Conservation (phyloP, 2,888 invertebrate species). For the Plutella xylostella region DNA sequence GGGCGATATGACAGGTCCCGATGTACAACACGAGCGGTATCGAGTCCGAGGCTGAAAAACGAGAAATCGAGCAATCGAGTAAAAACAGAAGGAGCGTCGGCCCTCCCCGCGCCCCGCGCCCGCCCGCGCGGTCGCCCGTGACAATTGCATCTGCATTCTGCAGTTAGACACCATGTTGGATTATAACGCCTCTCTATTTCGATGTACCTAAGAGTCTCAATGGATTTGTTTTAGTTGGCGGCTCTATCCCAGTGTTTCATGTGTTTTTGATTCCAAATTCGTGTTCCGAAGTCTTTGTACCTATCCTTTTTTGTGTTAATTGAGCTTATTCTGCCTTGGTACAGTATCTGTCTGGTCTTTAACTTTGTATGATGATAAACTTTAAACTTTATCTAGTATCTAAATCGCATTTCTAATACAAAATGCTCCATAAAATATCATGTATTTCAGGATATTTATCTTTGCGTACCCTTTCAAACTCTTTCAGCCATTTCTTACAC, state of each 20-base stretch:
- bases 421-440: too few species aligned
- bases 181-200: conserved; percentile 50
- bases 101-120: neutral
- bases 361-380: too few species aligned
- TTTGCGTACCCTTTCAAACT: too few species aligned
- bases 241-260: conserved; percentile 4
- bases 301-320: neutral
- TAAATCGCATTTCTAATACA: too few species aligned
- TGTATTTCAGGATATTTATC: too few species aligned
- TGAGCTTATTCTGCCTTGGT: too few species aligned
- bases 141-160: conserved; percentile 59
- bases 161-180: conserved; percentile 58
- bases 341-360: too few species aligned
- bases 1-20: conserved; percentile 64
- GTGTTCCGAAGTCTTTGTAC: too few species aligned
- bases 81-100: conserved; percentile 47
- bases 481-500: neutral
- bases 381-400: too few species aligned
- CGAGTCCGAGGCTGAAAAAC: conserved; percentile 55
- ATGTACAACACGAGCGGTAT: conserved; percentile 44
- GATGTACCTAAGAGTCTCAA: conserved; percentile 45
- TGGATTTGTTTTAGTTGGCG: conserved; percentile 29
- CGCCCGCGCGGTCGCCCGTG: conserved; percentile 6
- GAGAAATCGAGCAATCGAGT: conserved; percentile 61
- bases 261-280: neutral